phyloP scores from a whole-genome alignment of 2,797 vertebrate genomes.

The Platyrinchus mystaceus region DNA sequence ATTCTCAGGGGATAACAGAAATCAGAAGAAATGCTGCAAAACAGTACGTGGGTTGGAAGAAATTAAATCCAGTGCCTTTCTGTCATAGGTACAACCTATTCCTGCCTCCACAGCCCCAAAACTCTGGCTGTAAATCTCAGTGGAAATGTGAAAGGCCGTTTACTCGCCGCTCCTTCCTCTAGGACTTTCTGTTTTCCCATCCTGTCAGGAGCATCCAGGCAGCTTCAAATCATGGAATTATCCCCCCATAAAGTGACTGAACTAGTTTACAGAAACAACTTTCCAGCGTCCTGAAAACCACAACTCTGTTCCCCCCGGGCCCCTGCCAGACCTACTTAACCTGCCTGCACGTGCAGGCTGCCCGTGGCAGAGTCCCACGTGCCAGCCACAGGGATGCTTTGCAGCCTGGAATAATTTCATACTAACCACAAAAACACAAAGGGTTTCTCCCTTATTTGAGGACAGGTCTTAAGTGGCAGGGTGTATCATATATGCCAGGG shows the following conservation, averaged over 20 bases:
- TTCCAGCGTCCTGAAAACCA: neutral
- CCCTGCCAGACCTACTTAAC: constrained; percentile 21
- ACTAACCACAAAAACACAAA: neutral
- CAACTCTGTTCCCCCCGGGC: neutral
- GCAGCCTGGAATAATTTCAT: neutral
- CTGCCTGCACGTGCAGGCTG: neutral
- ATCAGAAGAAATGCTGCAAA: neutral
- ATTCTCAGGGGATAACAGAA: neutral
- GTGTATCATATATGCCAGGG: neutral
- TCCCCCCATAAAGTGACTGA: neutral
- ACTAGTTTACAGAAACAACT: neutral
- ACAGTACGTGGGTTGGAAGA: neutral
- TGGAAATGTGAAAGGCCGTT: rapidly evolving
- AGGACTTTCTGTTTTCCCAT: neutral
- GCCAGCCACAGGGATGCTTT: neutral
- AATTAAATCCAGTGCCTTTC: rapidly evolving
- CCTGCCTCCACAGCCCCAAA: neutral
- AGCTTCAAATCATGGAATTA: rapidly evolving
- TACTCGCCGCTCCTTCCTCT: neutral
- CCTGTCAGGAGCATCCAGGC: neutral
- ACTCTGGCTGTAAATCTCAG: neutral
- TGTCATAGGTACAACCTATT: neutral
- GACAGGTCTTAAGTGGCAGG: neutral
- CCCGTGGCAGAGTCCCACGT: neutral
- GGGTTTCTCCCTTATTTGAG: neutral